These are phyloP conservation scores for Proterorhinus semilunaris DNA, from an alignment of 2,113 vertebrate genomes.

Conservation along the genomic window DNA sequence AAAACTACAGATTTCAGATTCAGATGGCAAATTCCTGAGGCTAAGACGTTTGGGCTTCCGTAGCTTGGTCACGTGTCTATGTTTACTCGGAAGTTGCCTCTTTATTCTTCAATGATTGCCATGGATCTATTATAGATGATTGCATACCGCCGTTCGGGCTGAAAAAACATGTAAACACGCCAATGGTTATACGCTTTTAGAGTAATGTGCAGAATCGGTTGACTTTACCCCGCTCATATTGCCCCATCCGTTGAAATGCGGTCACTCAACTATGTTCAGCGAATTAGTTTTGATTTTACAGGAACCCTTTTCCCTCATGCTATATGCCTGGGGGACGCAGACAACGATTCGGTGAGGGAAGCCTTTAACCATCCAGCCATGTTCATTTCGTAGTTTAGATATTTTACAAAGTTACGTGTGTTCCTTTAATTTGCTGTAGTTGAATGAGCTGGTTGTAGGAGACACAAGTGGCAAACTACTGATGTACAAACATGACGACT, in stretches of 20 bases:
- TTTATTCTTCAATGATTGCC: background rate
- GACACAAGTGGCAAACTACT: constrained; percentile 91
- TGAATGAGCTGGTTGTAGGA: constrained; percentile 95
- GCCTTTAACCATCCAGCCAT: no score
- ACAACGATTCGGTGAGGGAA: constrained; percentile 85
- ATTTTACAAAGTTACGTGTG: background rate
- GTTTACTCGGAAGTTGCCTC: constrained; percentile 31
- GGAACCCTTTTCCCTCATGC: constrained; percentile 92
- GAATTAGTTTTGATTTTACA: constrained; percentile 88
- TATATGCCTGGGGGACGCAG: constrained; percentile 90
- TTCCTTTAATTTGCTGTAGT: constrained; percentile 58
- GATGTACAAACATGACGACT: constrained; percentile 92
- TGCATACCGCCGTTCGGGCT: no score
- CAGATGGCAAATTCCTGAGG: no score
- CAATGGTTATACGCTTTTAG: background rate
- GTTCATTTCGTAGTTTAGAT: no score
- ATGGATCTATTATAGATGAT: no score
- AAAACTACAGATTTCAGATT: no score
- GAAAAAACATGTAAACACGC: no score
- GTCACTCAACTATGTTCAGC: constrained; percentile 88
- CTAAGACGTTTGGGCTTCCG: constrained; percentile 22
- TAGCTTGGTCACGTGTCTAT: constrained; percentile 59
- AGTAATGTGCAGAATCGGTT: background rate
- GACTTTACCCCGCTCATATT: no score
- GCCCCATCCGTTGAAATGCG: constrained; percentile 71